Conservation (phyloP, 2,888 invertebrate genomes). For the Agrenia bidenticulata region DNA sequence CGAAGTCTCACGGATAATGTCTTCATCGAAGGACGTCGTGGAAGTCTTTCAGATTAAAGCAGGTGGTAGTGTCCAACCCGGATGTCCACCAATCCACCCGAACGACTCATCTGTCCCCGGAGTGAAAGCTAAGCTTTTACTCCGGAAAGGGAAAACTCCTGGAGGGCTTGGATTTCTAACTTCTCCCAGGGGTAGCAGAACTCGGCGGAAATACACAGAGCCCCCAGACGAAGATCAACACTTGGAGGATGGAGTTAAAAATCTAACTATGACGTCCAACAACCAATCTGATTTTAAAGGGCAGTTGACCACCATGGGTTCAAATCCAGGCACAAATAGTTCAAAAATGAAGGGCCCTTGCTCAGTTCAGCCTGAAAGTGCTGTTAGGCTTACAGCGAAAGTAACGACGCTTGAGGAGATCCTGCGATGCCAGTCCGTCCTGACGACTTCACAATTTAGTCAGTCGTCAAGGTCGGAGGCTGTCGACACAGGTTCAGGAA, state of each 20-base stretch:
- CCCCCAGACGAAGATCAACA: conserved; percentile 30
- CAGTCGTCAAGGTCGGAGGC: background rate
- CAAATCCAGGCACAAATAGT: too few relatives aligned
- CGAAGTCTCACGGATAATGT: background rate
- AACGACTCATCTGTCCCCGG: conserved; percentile 28
- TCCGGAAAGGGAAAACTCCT: conserved; percentile 37
- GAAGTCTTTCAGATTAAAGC: conserved; percentile 41
- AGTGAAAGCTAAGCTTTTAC: conserved; percentile 47
- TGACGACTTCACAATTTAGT: too few relatives aligned
- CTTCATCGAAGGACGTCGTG: conserved; percentile 29
- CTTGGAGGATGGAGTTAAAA: conserved; percentile 20
- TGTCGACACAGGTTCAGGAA: background rate
- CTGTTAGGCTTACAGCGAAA: conserved; percentile 46
- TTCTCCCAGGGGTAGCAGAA: conserved; percentile 22
- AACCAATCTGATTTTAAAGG: too few relatives aligned
- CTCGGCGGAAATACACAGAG: conserved; percentile 32
- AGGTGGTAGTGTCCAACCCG: conserved; percentile 23
- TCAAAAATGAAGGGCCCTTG: too few relatives aligned
- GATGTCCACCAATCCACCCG: background rate
- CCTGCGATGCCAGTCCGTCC: conserved; percentile 32
- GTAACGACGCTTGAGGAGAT: conserved; percentile 52
- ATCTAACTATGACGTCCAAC: conserved; percentile 22
- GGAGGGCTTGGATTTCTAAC: conserved; percentile 7
- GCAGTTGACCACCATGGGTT: too few relatives aligned
- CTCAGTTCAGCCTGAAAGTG: too few relatives aligned